These are phyloP conservation scores for Gymnoscelis rufifasciata DNA, from an alignment of 2,888 invertebrate genomes.

Conservation along the genomic window DNA sequence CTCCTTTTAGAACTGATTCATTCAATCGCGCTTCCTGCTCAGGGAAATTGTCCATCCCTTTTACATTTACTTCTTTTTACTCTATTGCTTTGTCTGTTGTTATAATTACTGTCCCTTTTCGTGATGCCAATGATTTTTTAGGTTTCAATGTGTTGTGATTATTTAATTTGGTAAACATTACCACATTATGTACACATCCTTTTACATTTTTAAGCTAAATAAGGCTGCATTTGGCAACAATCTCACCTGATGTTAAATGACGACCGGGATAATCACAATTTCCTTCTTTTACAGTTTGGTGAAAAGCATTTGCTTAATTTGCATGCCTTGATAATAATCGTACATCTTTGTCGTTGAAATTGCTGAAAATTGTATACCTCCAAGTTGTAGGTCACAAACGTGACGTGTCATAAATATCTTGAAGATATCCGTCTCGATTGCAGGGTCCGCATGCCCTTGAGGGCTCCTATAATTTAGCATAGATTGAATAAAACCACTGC, in stretches of 20 bases:
- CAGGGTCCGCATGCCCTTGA: constrained; percentile 51
- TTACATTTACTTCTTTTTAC: constrained; percentile 20
- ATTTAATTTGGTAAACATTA: too few species aligned
- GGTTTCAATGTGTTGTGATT: too few species aligned
- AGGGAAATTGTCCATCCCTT: constrained; percentile 33
- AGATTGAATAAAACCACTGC: constrained; percentile 63
- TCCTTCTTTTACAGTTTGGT: too few species aligned
- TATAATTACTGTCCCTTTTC: too few species aligned
- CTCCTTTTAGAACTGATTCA: constrained; percentile 49
- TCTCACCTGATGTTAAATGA: neutral
- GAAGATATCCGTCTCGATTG: constrained; percentile 45
- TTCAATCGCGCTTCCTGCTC: constrained; percentile 42
- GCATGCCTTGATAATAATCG: neutral
- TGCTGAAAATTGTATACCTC: constrained; percentile 17
- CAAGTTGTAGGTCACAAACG: constrained; percentile 19
- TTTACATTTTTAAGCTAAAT: too few species aligned
- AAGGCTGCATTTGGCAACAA: too few species aligned
- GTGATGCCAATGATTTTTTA: too few species aligned
- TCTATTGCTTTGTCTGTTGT: too few species aligned
- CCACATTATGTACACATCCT: too few species aligned
- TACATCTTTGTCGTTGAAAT: constrained; percentile 5
- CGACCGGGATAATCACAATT: too few species aligned
- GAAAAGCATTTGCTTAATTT: too few species aligned
- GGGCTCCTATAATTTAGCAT: constrained; percentile 57
- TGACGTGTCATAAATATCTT: constrained; percentile 34